Base-by-base conservation (phyloP, 2,113 vertebrate species). In the Corythoichthys haematopterus region DNA sequence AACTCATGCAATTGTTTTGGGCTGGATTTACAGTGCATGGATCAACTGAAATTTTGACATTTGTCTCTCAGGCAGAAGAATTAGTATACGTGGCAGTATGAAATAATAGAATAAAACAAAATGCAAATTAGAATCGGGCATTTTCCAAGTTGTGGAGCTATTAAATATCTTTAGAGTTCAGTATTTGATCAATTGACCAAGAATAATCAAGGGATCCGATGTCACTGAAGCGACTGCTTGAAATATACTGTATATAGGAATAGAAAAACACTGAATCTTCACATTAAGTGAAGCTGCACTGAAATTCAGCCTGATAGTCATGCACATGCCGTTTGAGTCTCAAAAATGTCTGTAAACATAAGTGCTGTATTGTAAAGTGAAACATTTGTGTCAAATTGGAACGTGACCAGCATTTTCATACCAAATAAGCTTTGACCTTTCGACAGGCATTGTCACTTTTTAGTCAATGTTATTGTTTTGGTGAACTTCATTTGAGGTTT, bases 1-100 rank as follows among this genome's bases (percentile, higher is more conserved):
- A 52, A 50, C 48, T 66, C 87, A 87, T 89, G 89, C 88, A 81
- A 63, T 72, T 67, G 63, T 65, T 56, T 71, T 15, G 3, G 0
- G 13, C 59, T 52, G 55, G 12, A 57, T 57, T 57, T 36, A 57
- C 55, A 36, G 33, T 15, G 33, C 55, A 35, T 13, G 12, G 28
- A 5, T 36, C 33, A 35, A 36, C 28, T n/a, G 33, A 56, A 28
- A 14, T 35, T 56, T 56, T 11, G 2, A 33, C 12, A 13, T 56
- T 20, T 6, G 13, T 35, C 4, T 56, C 20, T 35, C 3, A 12
- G 11, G 1, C 5, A 3, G 3, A 9, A 12, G 4, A n/a, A 53
- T 28, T 28, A 3, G n/a, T 2, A 20, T 52, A n/a, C 16, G 5
- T 5, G 14, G 48, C 48, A 50, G 48, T 5, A 15, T 6, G 15